A percentile compares a stretch with the other conserved stretches of the same genome.
phyloP scores from a whole-genome alignment of 2,113 vertebrate species.

The Larimichthys polyactis region DNA sequence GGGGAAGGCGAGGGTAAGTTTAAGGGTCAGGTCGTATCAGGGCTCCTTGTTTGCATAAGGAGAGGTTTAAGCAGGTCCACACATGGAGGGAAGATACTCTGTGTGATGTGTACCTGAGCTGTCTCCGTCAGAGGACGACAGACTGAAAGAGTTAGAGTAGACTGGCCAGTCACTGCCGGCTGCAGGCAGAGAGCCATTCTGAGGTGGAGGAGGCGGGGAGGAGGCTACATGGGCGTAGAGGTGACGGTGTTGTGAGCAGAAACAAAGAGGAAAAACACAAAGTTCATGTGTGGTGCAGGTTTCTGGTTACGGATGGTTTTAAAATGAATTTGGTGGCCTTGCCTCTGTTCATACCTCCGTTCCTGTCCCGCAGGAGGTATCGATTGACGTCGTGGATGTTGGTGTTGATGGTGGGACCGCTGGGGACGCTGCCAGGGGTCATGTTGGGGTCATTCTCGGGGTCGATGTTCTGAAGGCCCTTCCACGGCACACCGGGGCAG shows the following conservation, averaged over 20 bases:
- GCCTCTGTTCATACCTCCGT: constrained; percentile 87
- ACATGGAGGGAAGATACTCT: constrained; percentile 31
- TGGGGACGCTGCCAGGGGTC: constrained; percentile 97
- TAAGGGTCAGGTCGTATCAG: not conserved
- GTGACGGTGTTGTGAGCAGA: constrained; percentile 21
- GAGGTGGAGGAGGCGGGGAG: constrained; percentile 44
- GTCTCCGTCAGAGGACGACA: constrained; percentile 85
- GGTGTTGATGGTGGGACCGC: constrained; percentile 97
- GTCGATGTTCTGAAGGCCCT: constrained; percentile 98
- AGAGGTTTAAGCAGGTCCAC: constrained; percentile 28
- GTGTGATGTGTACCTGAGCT: constrained; percentile 82
- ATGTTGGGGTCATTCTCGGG: constrained; percentile 98
- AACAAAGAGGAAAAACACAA: not conserved
- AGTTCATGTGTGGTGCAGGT: not conserved
- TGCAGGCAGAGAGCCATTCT: constrained; percentile 85
- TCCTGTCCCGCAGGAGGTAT: constrained; percentile 94
- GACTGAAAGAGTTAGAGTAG: constrained; percentile 88
- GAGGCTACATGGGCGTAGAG: constrained; percentile 39
- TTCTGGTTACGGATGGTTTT: not conserved
- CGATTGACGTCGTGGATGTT: constrained; percentile 99
- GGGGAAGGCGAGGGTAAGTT: not conserved
- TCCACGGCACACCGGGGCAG: constrained; percentile 98
- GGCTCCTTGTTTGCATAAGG: not conserved
- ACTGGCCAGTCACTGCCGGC: constrained; percentile 86
- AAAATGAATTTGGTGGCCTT: not conserved